Conservation (phyloP, 2,797 vertebrate species). For the Mormyrops attenuatus region DNA sequence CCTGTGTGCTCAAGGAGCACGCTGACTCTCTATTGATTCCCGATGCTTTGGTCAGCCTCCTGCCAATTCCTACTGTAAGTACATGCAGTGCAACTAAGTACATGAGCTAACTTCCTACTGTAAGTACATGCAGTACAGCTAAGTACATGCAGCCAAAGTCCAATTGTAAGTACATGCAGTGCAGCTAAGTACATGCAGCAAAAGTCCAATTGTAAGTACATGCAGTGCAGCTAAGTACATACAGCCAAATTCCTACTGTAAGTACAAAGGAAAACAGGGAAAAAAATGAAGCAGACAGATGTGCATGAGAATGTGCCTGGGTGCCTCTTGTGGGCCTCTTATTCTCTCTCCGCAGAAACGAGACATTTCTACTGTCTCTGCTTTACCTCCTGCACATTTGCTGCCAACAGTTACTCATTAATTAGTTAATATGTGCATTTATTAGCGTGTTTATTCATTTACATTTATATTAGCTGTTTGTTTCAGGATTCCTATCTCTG, state of each 20-base stretch:
- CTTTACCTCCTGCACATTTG: neutral
- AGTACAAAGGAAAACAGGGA: neutral
- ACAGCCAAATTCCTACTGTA: neutral
- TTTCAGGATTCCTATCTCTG: neutral
- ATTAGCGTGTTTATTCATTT: neutral
- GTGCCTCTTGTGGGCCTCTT: neutral
- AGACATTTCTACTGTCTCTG: neutral
- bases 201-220: neutral
- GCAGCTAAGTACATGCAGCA: neutral
- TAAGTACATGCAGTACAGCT: neutral
- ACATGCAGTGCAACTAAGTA: conserved; percentile 91
- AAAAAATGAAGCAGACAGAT: neutral
- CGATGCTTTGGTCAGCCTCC: conserved; percentile 73
- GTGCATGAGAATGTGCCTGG: neutral
- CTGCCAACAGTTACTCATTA: neutral
- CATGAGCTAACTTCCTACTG: conserved; percentile 38
- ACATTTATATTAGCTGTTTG: neutral
- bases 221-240: neutral
- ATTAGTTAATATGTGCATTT: neutral
- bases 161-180: neutral
- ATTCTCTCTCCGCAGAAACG: neutral
- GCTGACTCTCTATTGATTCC: conserved; percentile 83
- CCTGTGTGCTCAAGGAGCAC: conserved; percentile 96
- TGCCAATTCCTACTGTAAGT: conserved; percentile 89
- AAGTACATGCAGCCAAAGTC: neutral